A percentile compares a stretch with the other conserved stretches of the same genome.
Evolutionary conservation across 2,888 invertebrate genomes (phyloP).

Genomic region (Phaonia tiefii): DNA sequence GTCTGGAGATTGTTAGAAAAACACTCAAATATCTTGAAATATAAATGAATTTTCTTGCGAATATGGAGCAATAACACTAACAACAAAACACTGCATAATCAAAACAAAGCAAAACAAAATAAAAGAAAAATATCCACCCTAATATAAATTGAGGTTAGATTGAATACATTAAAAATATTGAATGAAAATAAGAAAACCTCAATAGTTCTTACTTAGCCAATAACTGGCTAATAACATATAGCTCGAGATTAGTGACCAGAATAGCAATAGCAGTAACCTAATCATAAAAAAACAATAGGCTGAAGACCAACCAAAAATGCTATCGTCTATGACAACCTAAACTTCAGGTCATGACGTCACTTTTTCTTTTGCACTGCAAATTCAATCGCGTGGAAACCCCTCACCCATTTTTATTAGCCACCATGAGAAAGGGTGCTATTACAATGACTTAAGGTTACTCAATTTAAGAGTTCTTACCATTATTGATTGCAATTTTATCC

Average conservation of each 20-base stretch:
- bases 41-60: no score
- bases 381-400: not conserved
- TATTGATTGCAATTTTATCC: conserved; percentile 77
- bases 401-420: no score
- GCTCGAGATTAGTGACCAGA: conserved; percentile 52
- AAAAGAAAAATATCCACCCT: not conserved
- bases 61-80: no score
- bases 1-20: no score
- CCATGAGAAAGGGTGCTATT: no score
- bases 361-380: conserved; percentile 24
- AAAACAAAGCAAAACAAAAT: no score
- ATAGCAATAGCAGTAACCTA: conserved; percentile 12
- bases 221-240: conserved; percentile 31
- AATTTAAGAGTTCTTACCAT: conserved; percentile 72
- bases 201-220: conserved; percentile 48
- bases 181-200: conserved; percentile 37
- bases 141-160: conserved; percentile 58
- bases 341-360: conserved; percentile 59
- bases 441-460: no score
- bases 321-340: not conserved
- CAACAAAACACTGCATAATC: no score
- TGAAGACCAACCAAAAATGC: conserved; percentile 19
- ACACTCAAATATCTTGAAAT: no score
- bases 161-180: conserved; percentile 30
- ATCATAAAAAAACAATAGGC: conserved; percentile 5